Evolutionary conservation across 1,140 invertebrate genomes (phyloP), one percentile per base, ranked within the genome.

Genomic region (Lysiphlebus fabarum): DNA sequence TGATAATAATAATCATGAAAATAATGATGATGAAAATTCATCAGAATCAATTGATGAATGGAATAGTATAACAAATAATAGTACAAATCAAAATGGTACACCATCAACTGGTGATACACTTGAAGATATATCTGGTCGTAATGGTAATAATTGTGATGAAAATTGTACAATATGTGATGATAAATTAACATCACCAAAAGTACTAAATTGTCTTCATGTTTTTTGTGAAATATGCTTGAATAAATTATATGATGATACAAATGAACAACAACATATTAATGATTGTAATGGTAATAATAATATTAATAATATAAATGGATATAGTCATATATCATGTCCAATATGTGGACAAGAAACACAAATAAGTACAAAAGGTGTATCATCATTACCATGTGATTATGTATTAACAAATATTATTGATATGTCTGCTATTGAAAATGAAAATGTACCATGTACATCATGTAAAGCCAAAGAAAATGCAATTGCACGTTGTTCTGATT

Each of bases 391-490:
- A 17, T 85, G 87, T 61, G 92, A 96, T 72, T 91, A 93, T 75
- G 89, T 93, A 54, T 82, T 89, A 47, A 89, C 87, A 34, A 93
- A 95, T 73, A 87, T 92, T 68, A 73, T 93, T 59, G 92, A 96
- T 77, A 87, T 93, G 72, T 87, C 87, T 11, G 86, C 88, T 8
- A 87, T 92, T 65, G 87, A 90, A 66, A 86, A 85, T 61, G 83
- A 83, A 64, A 87, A 87, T 63, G 85, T 93, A 59, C 82, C 89
- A 8, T 94, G 92, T 77, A 93, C 91, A 45, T 92, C 90, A 49
- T 94, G 92, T 76, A 93, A 92, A 68, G 87, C 90, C 66, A 92
- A 92, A 74, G 91, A 95, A 74, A 86, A 88, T 70, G 94, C 95
- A 11, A 89, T 96, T 11, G 93, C 93, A 11, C 86, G 92, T 58